Evolutionary conservation across 1,140 invertebrate species (phyloP).

Genomic region (Gryllus bimaculatus): DNA sequence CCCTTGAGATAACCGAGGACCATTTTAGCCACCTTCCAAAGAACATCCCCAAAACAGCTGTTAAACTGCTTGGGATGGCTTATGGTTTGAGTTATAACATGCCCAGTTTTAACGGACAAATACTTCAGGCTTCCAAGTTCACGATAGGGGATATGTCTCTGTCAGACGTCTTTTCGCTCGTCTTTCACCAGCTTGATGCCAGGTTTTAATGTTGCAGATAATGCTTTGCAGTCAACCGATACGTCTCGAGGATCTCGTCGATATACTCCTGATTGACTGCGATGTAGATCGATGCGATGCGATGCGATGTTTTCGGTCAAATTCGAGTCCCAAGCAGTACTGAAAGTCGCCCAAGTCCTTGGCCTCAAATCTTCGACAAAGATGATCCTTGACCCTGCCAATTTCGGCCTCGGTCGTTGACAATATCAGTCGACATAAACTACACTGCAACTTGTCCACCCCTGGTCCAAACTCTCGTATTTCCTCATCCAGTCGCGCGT

Average conservation of each 20-base stretch:
- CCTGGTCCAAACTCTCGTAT: not conserved
- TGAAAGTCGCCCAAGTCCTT: not conserved
- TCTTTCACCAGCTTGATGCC: slow-evolving; percentile 17
- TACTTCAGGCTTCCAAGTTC: slow-evolving; percentile 32
- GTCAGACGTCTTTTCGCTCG: not conserved
- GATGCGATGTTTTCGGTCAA: not conserved
- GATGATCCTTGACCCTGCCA: not conserved
- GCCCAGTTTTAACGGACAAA: slow-evolving; percentile 28
- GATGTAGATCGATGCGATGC: not conserved
- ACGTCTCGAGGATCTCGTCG: slow-evolving; percentile 21
- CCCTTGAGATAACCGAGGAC: slow-evolving; percentile 27
- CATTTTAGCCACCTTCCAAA: slow-evolving; percentile 28
- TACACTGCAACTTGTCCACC: not conserved
- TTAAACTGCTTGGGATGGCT: slow-evolving; percentile 28
- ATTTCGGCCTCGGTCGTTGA: not conserved
- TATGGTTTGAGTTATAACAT: slow-evolving; percentile 32
- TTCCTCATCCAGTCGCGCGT: not conserved
- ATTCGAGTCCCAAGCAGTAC: not conserved
- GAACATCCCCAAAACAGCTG: slow-evolving; percentile 23
- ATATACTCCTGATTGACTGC: slow-evolving; percentile 20
- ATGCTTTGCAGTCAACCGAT: slow-evolving; percentile 24
- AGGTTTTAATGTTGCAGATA: slow-evolving; percentile 23
- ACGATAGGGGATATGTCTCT: slow-evolving; percentile 24
- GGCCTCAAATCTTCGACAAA: not conserved
- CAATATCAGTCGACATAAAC: not conserved